These are phyloP conservation scores for Drosophila tripunctata DNA, from an alignment of 2,888 invertebrate genomes.

Conservation along the genomic window DNA sequence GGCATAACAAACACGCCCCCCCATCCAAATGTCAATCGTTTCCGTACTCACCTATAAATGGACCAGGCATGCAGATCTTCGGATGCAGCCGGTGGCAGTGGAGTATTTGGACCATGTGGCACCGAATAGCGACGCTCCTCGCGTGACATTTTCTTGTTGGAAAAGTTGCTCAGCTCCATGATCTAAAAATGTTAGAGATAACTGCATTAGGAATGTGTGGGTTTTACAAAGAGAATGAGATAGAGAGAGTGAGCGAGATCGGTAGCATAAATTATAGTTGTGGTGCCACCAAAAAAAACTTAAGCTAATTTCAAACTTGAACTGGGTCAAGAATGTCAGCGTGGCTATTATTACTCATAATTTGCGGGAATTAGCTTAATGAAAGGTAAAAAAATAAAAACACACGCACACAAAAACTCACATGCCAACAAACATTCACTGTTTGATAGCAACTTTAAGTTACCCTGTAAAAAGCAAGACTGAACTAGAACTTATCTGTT, in stretches of 20 bases:
- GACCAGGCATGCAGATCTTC: slow-evolving; percentile 98
- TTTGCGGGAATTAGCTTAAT: slow-evolving; percentile 76
- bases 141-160: slow-evolving; percentile 84
- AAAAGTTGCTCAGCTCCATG: slow-evolving; percentile 84
- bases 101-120: slow-evolving; percentile 91
- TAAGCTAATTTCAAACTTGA: slow-evolving; percentile 61
- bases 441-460: slow-evolving; percentile 13
- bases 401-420: slow-evolving; percentile 18
- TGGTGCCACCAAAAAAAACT: slow-evolving; percentile 56
- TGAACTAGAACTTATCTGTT: too few species aligned
- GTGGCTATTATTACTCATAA: slow-evolving; percentile 70
- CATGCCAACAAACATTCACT: slow-evolving; percentile 13
- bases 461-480: slow-evolving; percentile 22
- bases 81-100: slow-evolving; percentile 90
- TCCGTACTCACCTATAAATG: slow-evolving; percentile 90
- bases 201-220: slow-evolving; percentile 14
- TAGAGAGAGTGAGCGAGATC: slow-evolving; percentile 28
- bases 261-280: slow-evolving; percentile 34
- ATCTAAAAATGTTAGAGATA: slow-evolving; percentile 62
- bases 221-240: slow-evolving; percentile 21
- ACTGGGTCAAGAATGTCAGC: slow-evolving; percentile 73
- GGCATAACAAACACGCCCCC: slow-evolving; percentile 43
- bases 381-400: slow-evolving; percentile 51
- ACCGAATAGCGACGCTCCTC: slow-evolving; percentile 94
- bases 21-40: not conserved